These are phyloP conservation scores for Pomatostomus ruficeps DNA, from an alignment of 2,113 vertebrate genomes.

Conservation along the genomic window DNA sequence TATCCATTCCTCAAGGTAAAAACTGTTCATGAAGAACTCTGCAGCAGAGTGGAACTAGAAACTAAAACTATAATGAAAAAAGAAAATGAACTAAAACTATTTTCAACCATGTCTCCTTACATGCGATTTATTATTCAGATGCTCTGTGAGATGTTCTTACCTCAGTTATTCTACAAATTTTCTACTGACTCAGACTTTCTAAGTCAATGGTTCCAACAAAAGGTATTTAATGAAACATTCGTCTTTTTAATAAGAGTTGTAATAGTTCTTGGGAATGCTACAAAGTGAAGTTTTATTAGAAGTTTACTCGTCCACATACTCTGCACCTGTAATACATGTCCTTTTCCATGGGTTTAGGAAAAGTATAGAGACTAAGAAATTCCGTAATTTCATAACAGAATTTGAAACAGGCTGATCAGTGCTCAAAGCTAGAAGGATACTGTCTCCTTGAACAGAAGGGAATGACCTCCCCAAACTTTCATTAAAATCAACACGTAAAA, in stretches of 20 bases:
- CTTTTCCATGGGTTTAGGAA: neutral
- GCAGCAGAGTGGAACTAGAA: neutral
- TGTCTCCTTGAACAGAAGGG: neutral
- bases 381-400: neutral
- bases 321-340: neutral
- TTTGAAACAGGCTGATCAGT: neutral
- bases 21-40: neutral
- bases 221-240: neutral
- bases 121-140: neutral
- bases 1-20: neutral
- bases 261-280: neutral
- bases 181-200: neutral
- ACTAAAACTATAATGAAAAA: neutral
- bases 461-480: neutral
- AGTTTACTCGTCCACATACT: neutral
- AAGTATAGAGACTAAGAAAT: neutral
- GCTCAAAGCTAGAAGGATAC: neutral
- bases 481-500: neutral
- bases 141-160: neutral
- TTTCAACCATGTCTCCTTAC: neutral
- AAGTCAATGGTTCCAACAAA: neutral
- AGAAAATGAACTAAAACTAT: neutral
- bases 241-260: neutral
- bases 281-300: neutral
- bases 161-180: neutral